Percentiles rank a stretch among this genome's conserved stretches.
These are phyloP conservation scores for Motacilla tschutschensis DNA, from an alignment of 2,113 vertebrate genomes.

Conservation along the genomic window DNA sequence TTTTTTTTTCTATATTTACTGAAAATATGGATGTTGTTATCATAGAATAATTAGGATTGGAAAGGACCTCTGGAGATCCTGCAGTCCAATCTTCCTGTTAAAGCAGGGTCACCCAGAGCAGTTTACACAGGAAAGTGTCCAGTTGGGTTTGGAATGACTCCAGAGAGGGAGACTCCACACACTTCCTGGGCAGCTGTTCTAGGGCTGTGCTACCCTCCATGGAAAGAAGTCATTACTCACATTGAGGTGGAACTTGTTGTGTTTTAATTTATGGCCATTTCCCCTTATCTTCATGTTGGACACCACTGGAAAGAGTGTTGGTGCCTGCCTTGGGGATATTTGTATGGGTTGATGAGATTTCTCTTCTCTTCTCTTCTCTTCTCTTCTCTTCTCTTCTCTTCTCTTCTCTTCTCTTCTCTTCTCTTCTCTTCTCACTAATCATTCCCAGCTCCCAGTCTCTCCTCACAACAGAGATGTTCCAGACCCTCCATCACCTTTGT, in stretches of 20 bases:
- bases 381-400: not conserved
- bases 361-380: not conserved
- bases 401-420: not conserved
- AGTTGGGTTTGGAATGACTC: not conserved
- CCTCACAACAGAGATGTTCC: not conserved
- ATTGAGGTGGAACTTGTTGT: not conserved
- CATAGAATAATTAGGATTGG: not conserved
- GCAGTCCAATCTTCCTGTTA: not conserved
- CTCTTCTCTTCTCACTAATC: not conserved
- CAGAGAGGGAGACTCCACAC: not conserved
- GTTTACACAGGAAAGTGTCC: accelerated
- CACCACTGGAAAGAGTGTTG: not conserved
- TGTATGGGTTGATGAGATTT: not conserved
- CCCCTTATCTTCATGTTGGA: not conserved
- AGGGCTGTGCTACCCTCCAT: not conserved
- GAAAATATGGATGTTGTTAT: not conserved
- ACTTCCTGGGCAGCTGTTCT: not conserved
- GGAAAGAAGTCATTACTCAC: too few species aligned
- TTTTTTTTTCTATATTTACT: not conserved
- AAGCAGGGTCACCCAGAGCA: not conserved
- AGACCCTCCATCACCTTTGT: not conserved
- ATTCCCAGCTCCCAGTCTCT: not conserved
- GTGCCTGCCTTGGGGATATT: not conserved
- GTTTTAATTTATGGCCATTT: not conserved
- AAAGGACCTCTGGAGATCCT: not conserved